Percentiles rank a stretch among this genome's conserved stretches.
Conservation (phyloP, 2,888 invertebrate genomes). For the Fabriciana adippe region DNA sequence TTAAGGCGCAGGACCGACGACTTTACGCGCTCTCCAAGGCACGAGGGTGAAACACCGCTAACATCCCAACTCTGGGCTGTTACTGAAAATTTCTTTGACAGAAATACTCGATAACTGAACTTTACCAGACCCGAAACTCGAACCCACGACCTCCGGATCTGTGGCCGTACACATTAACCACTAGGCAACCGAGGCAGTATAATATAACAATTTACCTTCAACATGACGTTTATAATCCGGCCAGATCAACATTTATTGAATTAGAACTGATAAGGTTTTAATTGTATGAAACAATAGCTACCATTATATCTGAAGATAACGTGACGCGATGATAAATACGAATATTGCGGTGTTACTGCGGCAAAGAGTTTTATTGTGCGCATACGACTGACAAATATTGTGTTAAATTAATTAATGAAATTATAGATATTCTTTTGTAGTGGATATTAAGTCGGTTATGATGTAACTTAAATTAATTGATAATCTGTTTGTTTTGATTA, state of each 20-base stretch:
- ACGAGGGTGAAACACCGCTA: too few relatives aligned
- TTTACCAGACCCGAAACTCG: too few relatives aligned
- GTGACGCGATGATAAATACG: conserved; percentile 12
- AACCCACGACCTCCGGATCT: too few relatives aligned
- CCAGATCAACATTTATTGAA: conserved; percentile 26
- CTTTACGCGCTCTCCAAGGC: too few relatives aligned
- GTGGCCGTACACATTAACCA: too few relatives aligned
- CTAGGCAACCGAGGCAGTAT: too few relatives aligned
- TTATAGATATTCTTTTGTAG: conserved; percentile 1
- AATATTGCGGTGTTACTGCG: conserved; percentile 40
- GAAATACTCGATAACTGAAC: too few relatives aligned
- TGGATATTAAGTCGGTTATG: neutral
- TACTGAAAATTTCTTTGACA: too few relatives aligned
- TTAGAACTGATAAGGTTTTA: conserved; percentile 23
- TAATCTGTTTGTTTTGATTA: neutral
- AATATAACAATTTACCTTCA: conserved; percentile 5
- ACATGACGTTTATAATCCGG: conserved; percentile 5
- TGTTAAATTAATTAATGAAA: too few relatives aligned
- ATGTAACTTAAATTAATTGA: neutral
- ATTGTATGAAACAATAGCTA: conserved; percentile 39
- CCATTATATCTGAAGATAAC: conserved; percentile 44
- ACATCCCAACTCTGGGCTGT: too few relatives aligned
- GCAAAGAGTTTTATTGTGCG: conserved; percentile 17
- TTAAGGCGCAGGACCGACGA: too few relatives aligned
- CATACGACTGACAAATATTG: too few relatives aligned